A percentile compares a stretch with the other conserved stretches of the same genome.
These are phyloP conservation scores for Diadophis punctatus DNA, from an alignment of 2,113 vertebrate genomes.

Conservation along the genomic window DNA sequence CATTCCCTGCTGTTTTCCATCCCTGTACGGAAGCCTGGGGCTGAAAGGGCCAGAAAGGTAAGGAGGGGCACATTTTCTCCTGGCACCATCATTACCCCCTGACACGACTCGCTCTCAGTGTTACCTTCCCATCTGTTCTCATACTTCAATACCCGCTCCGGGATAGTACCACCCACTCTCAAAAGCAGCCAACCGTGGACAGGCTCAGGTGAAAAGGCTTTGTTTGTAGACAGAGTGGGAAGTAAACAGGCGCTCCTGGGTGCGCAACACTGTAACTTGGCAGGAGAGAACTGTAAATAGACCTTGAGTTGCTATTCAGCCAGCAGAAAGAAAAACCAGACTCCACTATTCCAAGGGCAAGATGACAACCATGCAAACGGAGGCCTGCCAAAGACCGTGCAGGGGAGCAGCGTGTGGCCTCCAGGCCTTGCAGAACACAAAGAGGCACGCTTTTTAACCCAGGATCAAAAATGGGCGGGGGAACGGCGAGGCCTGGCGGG, in stretches of 20 bases:
- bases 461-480: not conserved
- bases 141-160: not conserved
- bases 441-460: not conserved
- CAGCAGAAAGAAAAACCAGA: not conserved
- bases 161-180: not conserved
- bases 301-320: not conserved
- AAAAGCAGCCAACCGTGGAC: not conserved
- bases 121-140: not conserved
- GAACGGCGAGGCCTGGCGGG: not conserved
- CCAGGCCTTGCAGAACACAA: not conserved
- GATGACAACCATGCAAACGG: not conserved
- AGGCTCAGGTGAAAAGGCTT: not conserved
- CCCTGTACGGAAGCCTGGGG: not conserved
- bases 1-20: slow-evolving; percentile 29
- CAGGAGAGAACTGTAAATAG: not conserved
- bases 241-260: not conserved
- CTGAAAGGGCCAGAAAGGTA: not conserved
- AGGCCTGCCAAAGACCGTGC: not conserved
- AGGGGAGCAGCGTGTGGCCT: accelerated
- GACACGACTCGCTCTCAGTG: not conserved
- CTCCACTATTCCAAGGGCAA: not conserved
- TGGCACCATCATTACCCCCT: not conserved
- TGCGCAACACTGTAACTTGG: not conserved
- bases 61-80: not conserved
- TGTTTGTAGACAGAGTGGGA: not conserved